Conservation (phyloP, 2,797 vertebrate species). For the Loris lydekkerianus region DNA sequence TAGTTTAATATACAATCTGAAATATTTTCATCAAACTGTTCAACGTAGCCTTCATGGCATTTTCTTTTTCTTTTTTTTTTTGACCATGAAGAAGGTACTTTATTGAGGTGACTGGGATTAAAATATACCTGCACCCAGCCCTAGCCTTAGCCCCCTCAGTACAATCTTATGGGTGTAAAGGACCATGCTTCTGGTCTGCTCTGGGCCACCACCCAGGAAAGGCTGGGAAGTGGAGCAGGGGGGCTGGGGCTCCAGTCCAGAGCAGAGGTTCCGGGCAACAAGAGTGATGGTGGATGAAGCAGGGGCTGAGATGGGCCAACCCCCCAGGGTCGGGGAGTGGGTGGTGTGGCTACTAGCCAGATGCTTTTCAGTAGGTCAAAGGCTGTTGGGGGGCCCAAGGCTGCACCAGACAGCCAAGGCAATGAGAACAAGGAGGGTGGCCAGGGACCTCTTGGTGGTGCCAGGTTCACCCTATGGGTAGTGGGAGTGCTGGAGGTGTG, state of each 20-base stretch:
- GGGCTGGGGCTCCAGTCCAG: slow-evolving; percentile 72
- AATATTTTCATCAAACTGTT: too few species aligned
- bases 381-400: slow-evolving; percentile 78
- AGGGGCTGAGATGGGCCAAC: slow-evolving; percentile 1
- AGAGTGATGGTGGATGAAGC: slow-evolving; percentile 47
- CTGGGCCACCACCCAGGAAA: slow-evolving; percentile 71
- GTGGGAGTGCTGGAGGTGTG: background rate
- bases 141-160: slow-evolving; percentile 73
- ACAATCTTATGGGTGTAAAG: slow-evolving; percentile 87
- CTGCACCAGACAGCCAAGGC: background rate
- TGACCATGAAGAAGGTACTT: slow-evolving; percentile 60
- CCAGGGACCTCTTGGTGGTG: background rate
- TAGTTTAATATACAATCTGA: too few species aligned
- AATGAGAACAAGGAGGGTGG: slow-evolving; percentile 2
- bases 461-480: slow-evolving; percentile 12
- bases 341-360: slow-evolving; percentile 78
- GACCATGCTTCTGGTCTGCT: slow-evolving; percentile 84
- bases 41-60: too few species aligned
- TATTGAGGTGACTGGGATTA: slow-evolving; percentile 65
- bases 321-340: background rate
- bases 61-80: too few species aligned
- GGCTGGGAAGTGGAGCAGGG: slow-evolving; percentile 58
- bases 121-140: background rate
- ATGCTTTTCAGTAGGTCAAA: slow-evolving; percentile 85
- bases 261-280: slow-evolving; percentile 59